These are phyloP conservation scores for Oncorhynchus keta DNA, from an alignment of 2,113 vertebrate species.

Conservation along the genomic window DNA sequence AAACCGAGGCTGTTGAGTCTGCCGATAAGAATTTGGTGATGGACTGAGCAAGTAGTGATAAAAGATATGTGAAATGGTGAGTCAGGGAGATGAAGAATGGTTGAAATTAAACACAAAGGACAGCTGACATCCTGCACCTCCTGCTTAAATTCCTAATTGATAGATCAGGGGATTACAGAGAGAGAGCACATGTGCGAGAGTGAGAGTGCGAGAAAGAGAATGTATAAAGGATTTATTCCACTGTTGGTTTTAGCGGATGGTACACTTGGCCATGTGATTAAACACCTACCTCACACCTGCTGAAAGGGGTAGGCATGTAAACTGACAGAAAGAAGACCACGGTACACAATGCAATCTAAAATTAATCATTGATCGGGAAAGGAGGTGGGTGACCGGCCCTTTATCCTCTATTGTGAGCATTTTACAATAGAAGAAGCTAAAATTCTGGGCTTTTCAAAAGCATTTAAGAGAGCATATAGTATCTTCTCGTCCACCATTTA, in stretches of 20 bases:
- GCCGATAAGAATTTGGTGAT: too few species aligned
- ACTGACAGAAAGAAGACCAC: not conserved
- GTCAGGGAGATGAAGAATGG: not conserved
- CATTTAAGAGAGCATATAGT: too few species aligned
- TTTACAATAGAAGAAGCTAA: too few species aligned
- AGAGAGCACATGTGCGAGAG: not conserved
- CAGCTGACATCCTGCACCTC: constrained; percentile 40
- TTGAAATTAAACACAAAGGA: constrained; percentile 34
- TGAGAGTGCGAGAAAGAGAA: not conserved
- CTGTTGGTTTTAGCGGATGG: not conserved
- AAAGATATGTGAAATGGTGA: not conserved
- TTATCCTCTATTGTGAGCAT: not conserved
- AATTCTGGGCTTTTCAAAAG: too few species aligned
- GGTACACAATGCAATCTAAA: not conserved
- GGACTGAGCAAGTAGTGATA: not conserved
- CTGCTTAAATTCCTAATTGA: constrained; percentile 48
- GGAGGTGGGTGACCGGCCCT: not conserved
- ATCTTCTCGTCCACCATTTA: too few species aligned
- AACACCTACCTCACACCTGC: not conserved
- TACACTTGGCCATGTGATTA: not conserved
- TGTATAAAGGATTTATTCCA: not conserved
- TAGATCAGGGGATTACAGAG: constrained; percentile 31
- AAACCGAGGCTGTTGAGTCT: too few species aligned
- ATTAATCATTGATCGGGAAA: not conserved
- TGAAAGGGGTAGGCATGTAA: not conserved